phyloP scores from a whole-genome alignment of 1,140 invertebrate species.

The Neodiprion lecontei region DNA sequence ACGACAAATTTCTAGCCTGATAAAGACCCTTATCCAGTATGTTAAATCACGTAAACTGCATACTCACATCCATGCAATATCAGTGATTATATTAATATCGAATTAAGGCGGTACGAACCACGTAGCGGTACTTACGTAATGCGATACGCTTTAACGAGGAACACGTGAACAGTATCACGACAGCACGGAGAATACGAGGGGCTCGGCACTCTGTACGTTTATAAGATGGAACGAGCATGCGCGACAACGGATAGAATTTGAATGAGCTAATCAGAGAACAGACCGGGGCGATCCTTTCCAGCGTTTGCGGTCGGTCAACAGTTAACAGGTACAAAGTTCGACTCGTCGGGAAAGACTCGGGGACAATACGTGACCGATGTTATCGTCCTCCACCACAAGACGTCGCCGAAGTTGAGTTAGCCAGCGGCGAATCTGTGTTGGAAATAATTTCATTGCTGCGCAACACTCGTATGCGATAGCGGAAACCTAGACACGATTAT shows the following conservation, averaged over 20 bases:
- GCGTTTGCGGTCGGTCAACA: not conserved
- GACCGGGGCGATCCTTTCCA: not conserved
- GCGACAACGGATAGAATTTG: not conserved
- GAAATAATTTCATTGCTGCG: no score
- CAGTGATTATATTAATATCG: not conserved
- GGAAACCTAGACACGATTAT: no score
- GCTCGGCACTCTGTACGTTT: not conserved
- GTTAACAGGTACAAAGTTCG: not conserved
- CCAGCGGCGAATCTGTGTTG: not conserved
- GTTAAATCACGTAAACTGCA: no score
- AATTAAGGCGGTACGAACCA: not conserved
- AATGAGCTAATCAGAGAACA: not conserved
- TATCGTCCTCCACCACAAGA: not conserved
- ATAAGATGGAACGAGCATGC: conserved; percentile 6
- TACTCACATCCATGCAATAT: no score
- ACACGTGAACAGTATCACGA: not conserved
- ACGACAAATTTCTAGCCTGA: not conserved
- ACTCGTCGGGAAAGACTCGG: not conserved
- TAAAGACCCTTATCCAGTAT: not conserved
- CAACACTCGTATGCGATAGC: no score
- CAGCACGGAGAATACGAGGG: not conserved
- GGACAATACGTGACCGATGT: not conserved
- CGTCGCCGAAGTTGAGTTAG: not conserved
- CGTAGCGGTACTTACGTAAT: not conserved
- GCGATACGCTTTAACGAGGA: not conserved